Evolutionary conservation across 2,113 vertebrate species (phyloP), one percentile per base, ranked within the genome.

Genomic region (Lepisosteus osseus): DNA sequence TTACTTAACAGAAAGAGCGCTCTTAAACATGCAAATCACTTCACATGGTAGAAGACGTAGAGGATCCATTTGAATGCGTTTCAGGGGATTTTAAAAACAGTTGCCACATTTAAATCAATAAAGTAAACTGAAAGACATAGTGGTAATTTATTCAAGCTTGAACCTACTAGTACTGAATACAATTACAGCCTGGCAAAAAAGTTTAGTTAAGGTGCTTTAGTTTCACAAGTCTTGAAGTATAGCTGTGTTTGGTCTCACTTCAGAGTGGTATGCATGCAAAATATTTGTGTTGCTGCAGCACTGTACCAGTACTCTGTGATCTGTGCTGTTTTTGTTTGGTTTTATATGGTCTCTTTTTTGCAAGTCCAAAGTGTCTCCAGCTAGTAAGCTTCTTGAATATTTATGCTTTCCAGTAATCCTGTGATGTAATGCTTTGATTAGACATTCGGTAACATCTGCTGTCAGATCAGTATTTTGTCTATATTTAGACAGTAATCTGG

Each of bases 21-120:
- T 4, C 56, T 59, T 59, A n/a, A 59, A 59, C n/a, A n/a, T 59
- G 56, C 56, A 59, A 59, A 59, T 59, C n/a, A 59, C 56, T 59
- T 59, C 13, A 59, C 56, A 59, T 59, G 56, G 56, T 59, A 59
- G 1, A 59, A 59, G 7, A 14, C 2, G 9, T 51, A 51, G 47
- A 59, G 13, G 3, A 59, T 14, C 7, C 56, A 14, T 12, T 29
- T 59, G 56, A 14, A 59, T 12, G 12, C 11, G 4, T 59, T 51
- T 51, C 47, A 59, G 56, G 56, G 56, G 7, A 59, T 14, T 59
- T 59, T 4, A 13, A 4, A 59, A n/a, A 59, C 56, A 11, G 56
- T 59, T 12, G 56, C 11, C 11, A 59, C 56, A 51, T 51, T 51
- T 59, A n/a, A 14, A 59, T 14, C 56, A 12, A 59, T 59, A 14